phyloP scores from a whole-genome alignment of 2,888 invertebrate species.

The Eilema griseolum region DNA sequence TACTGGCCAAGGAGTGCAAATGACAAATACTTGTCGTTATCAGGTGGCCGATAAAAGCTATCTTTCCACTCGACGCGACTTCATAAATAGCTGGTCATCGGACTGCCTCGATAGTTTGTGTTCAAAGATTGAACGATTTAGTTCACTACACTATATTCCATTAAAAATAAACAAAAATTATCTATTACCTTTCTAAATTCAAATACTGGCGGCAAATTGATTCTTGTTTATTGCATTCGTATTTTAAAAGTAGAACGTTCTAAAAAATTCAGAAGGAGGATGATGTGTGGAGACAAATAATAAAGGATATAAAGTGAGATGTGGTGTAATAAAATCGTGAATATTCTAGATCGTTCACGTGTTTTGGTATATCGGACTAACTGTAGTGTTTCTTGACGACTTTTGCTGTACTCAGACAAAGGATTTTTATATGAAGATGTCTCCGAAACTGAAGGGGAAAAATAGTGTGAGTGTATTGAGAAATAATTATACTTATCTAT shows the following conservation, averaged over 20 bases:
- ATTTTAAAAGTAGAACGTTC: slow-evolving; percentile 15
- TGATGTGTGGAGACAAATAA: slow-evolving; percentile 51
- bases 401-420: slow-evolving; percentile 23
- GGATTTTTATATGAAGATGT: slow-evolving; percentile 60
- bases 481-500: neutral
- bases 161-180: slow-evolving; percentile 23
- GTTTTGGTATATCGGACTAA: slow-evolving; percentile 66
- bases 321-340: slow-evolving; percentile 65
- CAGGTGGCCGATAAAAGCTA: slow-evolving; percentile 76
- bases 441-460: slow-evolving; percentile 68
- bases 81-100: slow-evolving; percentile 71
- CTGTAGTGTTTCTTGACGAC: slow-evolving; percentile 74
- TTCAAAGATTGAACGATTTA: slow-evolving; percentile 47
- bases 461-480: slow-evolving; percentile 35
- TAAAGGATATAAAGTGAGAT: slow-evolving; percentile 61
- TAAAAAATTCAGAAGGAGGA: slow-evolving; percentile 35
- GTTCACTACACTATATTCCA: slow-evolving; percentile 22
- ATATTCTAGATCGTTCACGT: slow-evolving; percentile 62
- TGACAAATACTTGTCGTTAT: slow-evolving; percentile 77
- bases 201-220: slow-evolving; percentile 30
- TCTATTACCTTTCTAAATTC: slow-evolving; percentile 35
- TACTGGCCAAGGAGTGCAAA: slow-evolving; percentile 67
- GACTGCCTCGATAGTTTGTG: slow-evolving; percentile 59
- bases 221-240: slow-evolving; percentile 6
- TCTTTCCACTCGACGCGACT: slow-evolving; percentile 67